phyloP scores from a whole-genome alignment of 2,797 vertebrate species.

The Danio albolineatus region DNA sequence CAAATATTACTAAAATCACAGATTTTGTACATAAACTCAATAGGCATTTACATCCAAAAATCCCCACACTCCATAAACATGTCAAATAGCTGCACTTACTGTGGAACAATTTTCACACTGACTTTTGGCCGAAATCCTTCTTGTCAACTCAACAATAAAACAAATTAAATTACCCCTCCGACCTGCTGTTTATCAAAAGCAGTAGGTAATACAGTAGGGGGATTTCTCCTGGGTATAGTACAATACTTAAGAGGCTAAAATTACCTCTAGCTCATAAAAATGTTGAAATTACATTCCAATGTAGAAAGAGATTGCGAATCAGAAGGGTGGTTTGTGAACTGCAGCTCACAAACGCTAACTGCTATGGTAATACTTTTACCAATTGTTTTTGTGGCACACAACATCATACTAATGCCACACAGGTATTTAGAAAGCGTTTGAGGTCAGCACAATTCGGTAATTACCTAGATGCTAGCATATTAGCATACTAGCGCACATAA shows the following conservation, averaged over 20 bases:
- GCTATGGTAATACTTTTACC: not conserved
- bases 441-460: not conserved
- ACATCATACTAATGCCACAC: not conserved
- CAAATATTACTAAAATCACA: not conserved
- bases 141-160: not conserved
- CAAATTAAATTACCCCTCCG: not conserved
- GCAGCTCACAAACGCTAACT: slow-evolving; percentile 8
- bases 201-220: not conserved
- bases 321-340: not conserved
- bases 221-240: not conserved
- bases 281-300: not conserved
- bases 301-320: slow-evolving; percentile 1
- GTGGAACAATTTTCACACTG: not conserved
- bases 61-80: not conserved
- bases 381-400: not conserved
- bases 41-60: not conserved
- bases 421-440: not conserved
- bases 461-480: not conserved
- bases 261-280: not conserved
- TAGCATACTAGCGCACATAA: not conserved
- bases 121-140: not conserved
- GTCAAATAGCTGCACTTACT: not conserved
- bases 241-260: not conserved
- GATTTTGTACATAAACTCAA: not conserved
- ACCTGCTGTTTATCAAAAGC: not conserved